Evolutionary conservation across 2,113 vertebrate species (phyloP).

Genomic region (Lepidothrix coronata): DNA sequence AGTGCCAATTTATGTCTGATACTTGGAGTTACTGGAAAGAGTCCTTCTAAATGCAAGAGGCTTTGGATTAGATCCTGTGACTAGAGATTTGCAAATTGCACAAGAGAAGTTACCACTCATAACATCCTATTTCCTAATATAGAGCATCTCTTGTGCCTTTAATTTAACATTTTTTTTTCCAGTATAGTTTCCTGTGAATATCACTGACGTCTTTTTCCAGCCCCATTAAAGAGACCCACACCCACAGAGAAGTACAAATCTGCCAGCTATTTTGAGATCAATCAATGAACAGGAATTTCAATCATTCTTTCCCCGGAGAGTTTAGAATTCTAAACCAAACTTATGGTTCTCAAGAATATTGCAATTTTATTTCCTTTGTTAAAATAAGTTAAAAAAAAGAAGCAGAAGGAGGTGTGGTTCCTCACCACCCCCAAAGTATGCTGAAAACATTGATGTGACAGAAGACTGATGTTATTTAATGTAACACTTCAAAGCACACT

Average conservation of each 20-base stretch:
- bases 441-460: background rate
- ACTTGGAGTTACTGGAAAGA: background rate
- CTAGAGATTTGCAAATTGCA: background rate
- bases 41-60: background rate
- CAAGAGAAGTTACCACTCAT: background rate
- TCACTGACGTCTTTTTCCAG: background rate
- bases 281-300: background rate
- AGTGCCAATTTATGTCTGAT: background rate
- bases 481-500: accelerated
- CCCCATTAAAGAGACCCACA: background rate
- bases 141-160: background rate
- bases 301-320: background rate
- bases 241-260: background rate
- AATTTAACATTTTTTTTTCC: background rate
- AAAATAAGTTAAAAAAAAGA: background rate
- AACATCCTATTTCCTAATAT: background rate
- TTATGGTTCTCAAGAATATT: background rate
- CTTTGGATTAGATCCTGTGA: background rate
- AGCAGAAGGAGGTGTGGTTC: accelerated
- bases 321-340: background rate
- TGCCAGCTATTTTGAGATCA: background rate
- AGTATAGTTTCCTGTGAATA: background rate
- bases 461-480: background rate
- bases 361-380: background rate
- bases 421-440: accelerated